Evolutionary conservation across 2,888 invertebrate species (phyloP), one percentile per base, ranked within the genome.

Genomic region (Pecten maximus): DNA sequence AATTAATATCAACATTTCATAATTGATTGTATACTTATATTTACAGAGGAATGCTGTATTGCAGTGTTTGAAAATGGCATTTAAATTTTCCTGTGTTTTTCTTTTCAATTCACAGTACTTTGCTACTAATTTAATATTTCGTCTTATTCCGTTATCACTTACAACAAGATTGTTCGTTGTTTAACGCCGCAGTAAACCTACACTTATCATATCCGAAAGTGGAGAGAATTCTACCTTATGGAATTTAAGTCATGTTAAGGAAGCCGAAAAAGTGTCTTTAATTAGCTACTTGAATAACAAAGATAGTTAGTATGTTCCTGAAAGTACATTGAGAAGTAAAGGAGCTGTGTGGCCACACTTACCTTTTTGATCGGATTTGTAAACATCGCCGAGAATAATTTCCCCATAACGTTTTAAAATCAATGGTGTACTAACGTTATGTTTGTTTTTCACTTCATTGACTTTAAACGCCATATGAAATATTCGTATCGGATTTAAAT

Each of bases 301-400:
- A 8, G 35, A 35, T 12, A n/a, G 28, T 28, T 74, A 28, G 74
- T 74, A 23, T 35, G 10, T 60, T 74, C 35, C 35, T 35, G 19
- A 3, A 74, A 35, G 74, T 28, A 35, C 35, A 74, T 28, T 8
- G 28, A 28, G 35, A 74, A n/a, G 23, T 28, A 74, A 28, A 28
- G 74, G 35, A 6, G 3, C 15, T 74, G 28, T 74, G 74, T 74
- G 16, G 28, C 28, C 35, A 35, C 10, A 28, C 74, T 74, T 35
- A 10, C 35, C 74, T 28, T 74, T 74, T 74, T 74, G 35, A 74
- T 74, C 74, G 23, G 74, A 74, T 74, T 74, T 74, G 74, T 74
- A 6, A 74, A 74, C 74, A 74, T 1, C 15, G 3, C 15, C 35
- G 28, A 28, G 28, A 15, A 1, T 74, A 28, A 28, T 35, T 15